Evolutionary conservation across 2,113 vertebrate genomes (phyloP), one percentile per base, ranked within the genome.

Genomic region (Rattus norvegicus): DNA sequence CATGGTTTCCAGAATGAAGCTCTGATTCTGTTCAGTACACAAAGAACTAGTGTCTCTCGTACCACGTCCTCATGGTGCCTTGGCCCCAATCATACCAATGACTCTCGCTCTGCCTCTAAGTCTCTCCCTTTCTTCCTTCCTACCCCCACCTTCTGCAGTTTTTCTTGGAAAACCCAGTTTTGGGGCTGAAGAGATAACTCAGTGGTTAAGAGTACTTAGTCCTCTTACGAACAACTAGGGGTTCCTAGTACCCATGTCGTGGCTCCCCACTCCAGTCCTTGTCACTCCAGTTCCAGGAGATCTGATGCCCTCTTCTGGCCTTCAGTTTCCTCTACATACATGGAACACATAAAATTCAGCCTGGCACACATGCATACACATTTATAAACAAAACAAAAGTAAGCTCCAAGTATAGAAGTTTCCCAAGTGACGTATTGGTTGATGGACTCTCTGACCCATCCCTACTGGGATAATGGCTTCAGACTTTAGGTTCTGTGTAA

Each of bases 1-100:
- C 77, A 54, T 72, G 49, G 87, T 97, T 94, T 92, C 19, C 90
- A 96, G 79, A 65, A 85, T 63, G 56, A 93, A 90, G 54, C 83
- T 96, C 92, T 63, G 56, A 70, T 16, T 89, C 33, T 73, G 20
- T 93, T 90, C n/a, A 85, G 84, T 49, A 84, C 47, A 93, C 43
- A 88, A 43, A 65, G 79, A n/a, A 36, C n/a, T 43, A 49, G 43
- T 13, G 36, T 80, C 92, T 83, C 69, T 88, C 22, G 5, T 63
- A 52, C 17, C 59, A 52, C 43, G 90, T 89, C 63, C 47, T 63
- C 20, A 24, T 7, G 22, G 56, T 93, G 16, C 56, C 61, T 79
- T 70, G 69, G 36, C 61, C 93, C 43, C 54, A 69, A 13, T 91
- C 93, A 43, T 9, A 52, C 28, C 84, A 87, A 8, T 30, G 49